Base-by-base conservation (phyloP, 2,888 invertebrate genomes). In the Paralinhomoeus sp. region DNA sequence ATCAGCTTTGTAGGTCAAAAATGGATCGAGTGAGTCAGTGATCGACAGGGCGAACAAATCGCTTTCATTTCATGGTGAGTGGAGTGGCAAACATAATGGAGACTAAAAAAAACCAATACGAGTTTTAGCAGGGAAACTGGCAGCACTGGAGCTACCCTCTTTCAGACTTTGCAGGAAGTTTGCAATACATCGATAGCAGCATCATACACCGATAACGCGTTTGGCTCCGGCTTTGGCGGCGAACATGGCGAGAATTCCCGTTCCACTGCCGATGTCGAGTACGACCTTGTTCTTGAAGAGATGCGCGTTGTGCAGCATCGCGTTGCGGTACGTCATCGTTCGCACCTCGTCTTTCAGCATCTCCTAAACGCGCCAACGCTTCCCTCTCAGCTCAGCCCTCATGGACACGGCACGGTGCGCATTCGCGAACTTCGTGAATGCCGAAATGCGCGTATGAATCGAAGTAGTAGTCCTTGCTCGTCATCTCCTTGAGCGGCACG, bases 361-460 rank as follows among this genome's bases (percentile, higher is more conserved):
- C 69, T 97, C 97, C 70, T 71, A 57, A 52, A 31, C 43, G 24
- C 39, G 41, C 22, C 5, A 27, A 27, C 27, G 27, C 27, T 9
- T 12, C 7, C 7, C 27, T 27, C 27, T 27, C 27, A 27, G 27
- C 5, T 27, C 27, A 27, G 27, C n/a, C n/a, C n/a, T n/a, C n/a
- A n/a, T n/a, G n/a, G n/a, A n/a, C n/a, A n/a, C n/a, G n/a, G n/a
- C n/a, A n/a, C n/a, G n/a, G n/a, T n/a, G n/a, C n/a, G n/a, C n/a
- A n/a, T n/a, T n/a, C n/a, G n/a, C n/a, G n/a, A n/a, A n/a, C n/a
- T 71, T 99, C 97, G 63, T 99, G 97, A 57, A 99, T 99, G 39
- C 93, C 97, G 66, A 97, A 99, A 69, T 99, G 97, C 41, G 97
- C 97, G 64, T 99, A 99, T 0, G 93, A 97, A 67, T 99, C 97